These are phyloP conservation scores for Peribatodes rhomboidaria DNA, from an alignment of 2,888 invertebrate species.

Conservation along the genomic window DNA sequence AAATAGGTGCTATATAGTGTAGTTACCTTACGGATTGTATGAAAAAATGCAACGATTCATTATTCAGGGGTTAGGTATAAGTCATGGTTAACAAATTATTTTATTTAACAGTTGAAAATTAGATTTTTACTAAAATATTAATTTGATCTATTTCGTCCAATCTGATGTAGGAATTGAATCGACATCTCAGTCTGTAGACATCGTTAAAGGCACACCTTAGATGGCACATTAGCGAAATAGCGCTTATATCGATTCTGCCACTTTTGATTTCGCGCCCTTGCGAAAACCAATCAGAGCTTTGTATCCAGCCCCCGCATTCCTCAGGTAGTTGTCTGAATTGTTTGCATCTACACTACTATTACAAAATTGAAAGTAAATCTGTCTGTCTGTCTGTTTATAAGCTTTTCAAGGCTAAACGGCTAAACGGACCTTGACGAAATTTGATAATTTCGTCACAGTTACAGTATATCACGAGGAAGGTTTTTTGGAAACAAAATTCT, in stretches of 20 bases:
- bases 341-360: no score
- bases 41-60: slow-evolving; percentile 52
- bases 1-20: slow-evolving; percentile 68
- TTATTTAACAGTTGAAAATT: slow-evolving; percentile 7
- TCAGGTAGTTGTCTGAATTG: no score
- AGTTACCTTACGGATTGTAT: slow-evolving; percentile 31
- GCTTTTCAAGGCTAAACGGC: no score
- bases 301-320: no score
- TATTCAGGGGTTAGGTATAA: slow-evolving; percentile 16
- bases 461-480: no score
- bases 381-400: no score
- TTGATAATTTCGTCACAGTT: no score
- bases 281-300: not conserved
- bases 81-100: not conserved
- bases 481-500: no score
- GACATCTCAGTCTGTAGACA: not conserved
- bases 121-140: not conserved
- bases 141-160: slow-evolving; percentile 2
- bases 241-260: not conserved
- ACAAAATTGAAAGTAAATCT: no score
- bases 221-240: not conserved
- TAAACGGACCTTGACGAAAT: no score
- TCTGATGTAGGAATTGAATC: not conserved
- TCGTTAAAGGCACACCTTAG: not conserved
- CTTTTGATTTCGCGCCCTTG: not conserved